These are phyloP conservation scores for Nyctibius grandis DNA, from an alignment of 2,797 vertebrate genomes.

Conservation along the genomic window DNA sequence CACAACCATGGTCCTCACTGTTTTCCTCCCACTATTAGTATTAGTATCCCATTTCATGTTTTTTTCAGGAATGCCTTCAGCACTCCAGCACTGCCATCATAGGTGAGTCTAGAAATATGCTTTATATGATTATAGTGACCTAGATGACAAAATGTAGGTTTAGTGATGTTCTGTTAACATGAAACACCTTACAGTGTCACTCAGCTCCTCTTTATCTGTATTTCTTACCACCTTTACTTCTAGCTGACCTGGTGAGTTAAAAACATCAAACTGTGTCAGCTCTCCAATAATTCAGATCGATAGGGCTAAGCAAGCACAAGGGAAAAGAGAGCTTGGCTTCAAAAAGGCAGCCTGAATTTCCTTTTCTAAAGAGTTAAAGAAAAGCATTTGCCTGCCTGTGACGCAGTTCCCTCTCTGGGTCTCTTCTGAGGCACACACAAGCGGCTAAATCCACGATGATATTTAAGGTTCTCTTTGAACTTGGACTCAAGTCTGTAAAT, in stretches of 20 bases:
- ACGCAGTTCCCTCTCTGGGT: neutral
- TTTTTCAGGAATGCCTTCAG: neutral
- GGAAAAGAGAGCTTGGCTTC: neutral
- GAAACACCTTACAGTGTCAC: neutral
- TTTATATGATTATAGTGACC: neutral
- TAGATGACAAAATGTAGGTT: neutral
- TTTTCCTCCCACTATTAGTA: neutral
- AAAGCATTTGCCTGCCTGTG: neutral
- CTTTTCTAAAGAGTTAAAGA: neutral
- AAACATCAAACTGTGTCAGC: neutral
- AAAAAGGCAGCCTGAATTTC: neutral
- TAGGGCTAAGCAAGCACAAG: neutral
- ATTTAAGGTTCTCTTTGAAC: slow-evolving; percentile 26
- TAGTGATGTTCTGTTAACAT: neutral
- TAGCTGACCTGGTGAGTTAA: neutral
- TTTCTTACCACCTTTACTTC: neutral
- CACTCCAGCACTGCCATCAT: neutral
- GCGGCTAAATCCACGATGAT: neutral
- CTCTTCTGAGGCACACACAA: neutral
- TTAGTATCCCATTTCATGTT: neutral
- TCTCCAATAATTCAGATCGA: neutral
- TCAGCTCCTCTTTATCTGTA: neutral
- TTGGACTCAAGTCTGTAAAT: neutral
- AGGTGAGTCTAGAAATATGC: neutral
- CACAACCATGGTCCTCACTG: neutral